These are phyloP conservation scores for Petrocephalus schoutedeni DNA, from an alignment of 2,797 vertebrate genomes.

Conservation along the genomic window DNA sequence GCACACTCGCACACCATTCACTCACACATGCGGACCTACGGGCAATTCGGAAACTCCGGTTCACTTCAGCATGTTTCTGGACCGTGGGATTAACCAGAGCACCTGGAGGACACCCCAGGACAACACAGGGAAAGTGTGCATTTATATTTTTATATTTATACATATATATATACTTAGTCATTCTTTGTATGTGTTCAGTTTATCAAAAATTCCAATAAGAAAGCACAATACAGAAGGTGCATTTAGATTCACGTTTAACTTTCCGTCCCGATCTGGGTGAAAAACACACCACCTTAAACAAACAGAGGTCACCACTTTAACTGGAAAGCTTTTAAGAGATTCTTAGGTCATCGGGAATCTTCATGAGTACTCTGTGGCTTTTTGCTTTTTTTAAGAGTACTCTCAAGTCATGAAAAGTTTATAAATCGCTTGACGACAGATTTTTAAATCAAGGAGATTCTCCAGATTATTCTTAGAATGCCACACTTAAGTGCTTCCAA, in stretches of 20 bases:
- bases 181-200: not conserved
- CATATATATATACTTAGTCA: not conserved
- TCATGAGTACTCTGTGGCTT: not conserved
- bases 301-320: not conserved
- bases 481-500: constrained; percentile 1
- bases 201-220: not conserved
- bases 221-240: not conserved
- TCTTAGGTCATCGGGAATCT: constrained; percentile 10
- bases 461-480: constrained; percentile 11
- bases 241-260: not conserved
- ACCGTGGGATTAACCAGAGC: not conserved
- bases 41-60: not conserved
- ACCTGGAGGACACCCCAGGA: not conserved
- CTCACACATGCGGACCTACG: not conserved
- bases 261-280: not conserved
- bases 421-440: constrained; percentile 19
- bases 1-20: not conserved
- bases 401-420: constrained; percentile 16
- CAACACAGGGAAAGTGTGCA: not conserved
- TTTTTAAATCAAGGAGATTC: constrained; percentile 6
- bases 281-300: not conserved
- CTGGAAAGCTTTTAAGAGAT: not conserved
- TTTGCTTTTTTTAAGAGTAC: constrained; percentile 3
- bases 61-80: not conserved
- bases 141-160: not conserved